Evolutionary conservation across 2,888 invertebrate genomes (phyloP).

Genomic region (Spilosoma lubricipeda): DNA sequence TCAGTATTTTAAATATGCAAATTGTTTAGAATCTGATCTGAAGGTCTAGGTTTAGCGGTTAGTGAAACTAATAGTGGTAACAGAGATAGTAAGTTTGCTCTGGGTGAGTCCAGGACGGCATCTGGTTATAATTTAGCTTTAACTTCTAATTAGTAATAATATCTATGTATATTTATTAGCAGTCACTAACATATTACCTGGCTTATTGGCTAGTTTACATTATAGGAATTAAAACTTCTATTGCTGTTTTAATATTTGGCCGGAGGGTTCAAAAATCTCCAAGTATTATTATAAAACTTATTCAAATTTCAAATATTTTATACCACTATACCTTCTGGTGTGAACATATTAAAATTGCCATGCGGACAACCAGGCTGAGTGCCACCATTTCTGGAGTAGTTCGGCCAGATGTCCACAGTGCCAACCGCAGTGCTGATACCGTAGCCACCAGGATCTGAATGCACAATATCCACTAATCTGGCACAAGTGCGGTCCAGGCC

Average conservation of each 20-base stretch:
- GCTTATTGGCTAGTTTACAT: no score
- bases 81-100: no score
- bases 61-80: no score
- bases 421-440: conserved; percentile 82
- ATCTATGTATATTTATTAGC: no score
- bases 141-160: no score
- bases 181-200: no score
- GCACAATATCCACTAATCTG: conserved; percentile 88
- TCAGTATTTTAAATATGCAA: background rate
- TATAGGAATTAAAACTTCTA: no score
- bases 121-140: no score
- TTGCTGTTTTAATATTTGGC: no score
- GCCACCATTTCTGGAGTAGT: conserved; percentile 71
- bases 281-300: background rate
- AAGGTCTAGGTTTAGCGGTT: no score
- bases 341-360: conserved; percentile 69
- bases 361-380: conserved; percentile 85
- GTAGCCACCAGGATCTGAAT: conserved; percentile 88
- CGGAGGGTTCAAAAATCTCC: background rate
- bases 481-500: conserved; percentile 83
- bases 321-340: conserved; percentile 62
- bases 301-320: background rate
- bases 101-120: no score
- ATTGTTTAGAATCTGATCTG: no score
- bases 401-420: conserved; percentile 87